Conservation (phyloP, 2,797 vertebrate genomes). For the Channa striata region DNA sequence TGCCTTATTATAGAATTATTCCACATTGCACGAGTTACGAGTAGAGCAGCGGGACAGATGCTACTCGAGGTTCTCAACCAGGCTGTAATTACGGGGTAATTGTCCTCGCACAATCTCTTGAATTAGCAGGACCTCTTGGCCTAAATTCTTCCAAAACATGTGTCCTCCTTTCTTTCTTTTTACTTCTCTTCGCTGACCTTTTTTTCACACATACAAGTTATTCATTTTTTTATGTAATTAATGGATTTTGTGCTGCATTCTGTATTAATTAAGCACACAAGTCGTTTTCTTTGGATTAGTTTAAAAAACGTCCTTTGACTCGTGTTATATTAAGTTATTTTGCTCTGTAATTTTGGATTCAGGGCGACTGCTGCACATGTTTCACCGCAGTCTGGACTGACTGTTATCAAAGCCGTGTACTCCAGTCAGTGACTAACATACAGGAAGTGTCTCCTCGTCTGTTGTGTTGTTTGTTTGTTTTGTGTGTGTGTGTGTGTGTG, state of each 20-base stretch:
- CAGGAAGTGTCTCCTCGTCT: slow-evolving; percentile 11
- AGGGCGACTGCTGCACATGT: not conserved
- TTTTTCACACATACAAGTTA: too few relatives aligned
- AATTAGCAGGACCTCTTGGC: not conserved
- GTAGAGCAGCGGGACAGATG: not conserved
- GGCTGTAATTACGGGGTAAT: not conserved
- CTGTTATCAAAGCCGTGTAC: not conserved
- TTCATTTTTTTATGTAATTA: too few relatives aligned
- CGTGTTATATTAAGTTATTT: slow-evolving; percentile 1
- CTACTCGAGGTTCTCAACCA: not conserved
- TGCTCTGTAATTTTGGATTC: slow-evolving; percentile 13
- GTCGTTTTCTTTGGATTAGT: not conserved
- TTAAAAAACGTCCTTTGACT: not conserved
- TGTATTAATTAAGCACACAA: slow-evolving; percentile 11
- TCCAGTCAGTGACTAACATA: slow-evolving; percentile 12
- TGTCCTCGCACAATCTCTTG: not conserved
- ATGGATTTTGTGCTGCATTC: not conserved
- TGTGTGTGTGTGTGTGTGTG: too few relatives aligned
- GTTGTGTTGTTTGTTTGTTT: slow-evolving; percentile 8
- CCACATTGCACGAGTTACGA: too few relatives aligned
- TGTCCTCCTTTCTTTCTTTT: not conserved
- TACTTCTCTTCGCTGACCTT: not conserved
- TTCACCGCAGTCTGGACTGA: not conserved
- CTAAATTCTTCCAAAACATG: not conserved
- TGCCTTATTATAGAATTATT: too few relatives aligned